Base-by-base conservation (phyloP, 2,113 vertebrate species). In the Lophura nycthemera region DNA sequence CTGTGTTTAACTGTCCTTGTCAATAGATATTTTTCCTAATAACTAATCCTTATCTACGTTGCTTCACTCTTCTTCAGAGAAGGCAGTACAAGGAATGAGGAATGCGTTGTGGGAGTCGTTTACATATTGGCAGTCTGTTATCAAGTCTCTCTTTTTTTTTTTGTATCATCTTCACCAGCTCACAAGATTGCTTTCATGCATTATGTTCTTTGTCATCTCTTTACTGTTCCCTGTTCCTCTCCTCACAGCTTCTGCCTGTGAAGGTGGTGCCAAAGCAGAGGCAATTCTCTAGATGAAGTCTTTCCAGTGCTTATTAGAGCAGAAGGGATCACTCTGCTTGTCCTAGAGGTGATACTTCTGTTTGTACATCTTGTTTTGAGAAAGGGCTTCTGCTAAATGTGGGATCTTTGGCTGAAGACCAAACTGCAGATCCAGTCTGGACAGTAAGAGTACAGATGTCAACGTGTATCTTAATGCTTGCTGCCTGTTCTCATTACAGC, bases 301-400 rank as follows among this genome's bases (percentile, higher is more conserved):
- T 80, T 89, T 76, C 82, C 67, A 83, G 17, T 45, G 82, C 59
- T 92, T 83, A 88, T 85, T 76, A 80, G 92, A 91, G 90, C 88
- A 89, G 82, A 96, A 95, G 89, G 63, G 54, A 73, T 85, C 48
- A 3, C 76, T 70, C 64, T 54, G 24, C 74, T 76, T 73, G 40
- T 94, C 60, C 59, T 85, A 45, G 72, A 80, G 71, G 82, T 92
- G 50, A 48, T 70, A 11, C 20, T 87, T 54, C 63, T 95, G 78
- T 48, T 85, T 76, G 40, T 83, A 86, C 63, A 25, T 76, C 67
- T 88, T 89, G 74, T 87, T 80, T 89, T 59, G 40, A 45, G 45
- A 32, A 87, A 76, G 82, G 56, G 34, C 30, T 95, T 45, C 30
- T 78, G 71, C 21, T 22, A 72, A 89, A 59, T 74, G 10, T 61